A percentile compares a stretch with the other conserved stretches of the same genome.
Conservation (phyloP, 2,888 invertebrate species). For the Cheilosia soror region DNA sequence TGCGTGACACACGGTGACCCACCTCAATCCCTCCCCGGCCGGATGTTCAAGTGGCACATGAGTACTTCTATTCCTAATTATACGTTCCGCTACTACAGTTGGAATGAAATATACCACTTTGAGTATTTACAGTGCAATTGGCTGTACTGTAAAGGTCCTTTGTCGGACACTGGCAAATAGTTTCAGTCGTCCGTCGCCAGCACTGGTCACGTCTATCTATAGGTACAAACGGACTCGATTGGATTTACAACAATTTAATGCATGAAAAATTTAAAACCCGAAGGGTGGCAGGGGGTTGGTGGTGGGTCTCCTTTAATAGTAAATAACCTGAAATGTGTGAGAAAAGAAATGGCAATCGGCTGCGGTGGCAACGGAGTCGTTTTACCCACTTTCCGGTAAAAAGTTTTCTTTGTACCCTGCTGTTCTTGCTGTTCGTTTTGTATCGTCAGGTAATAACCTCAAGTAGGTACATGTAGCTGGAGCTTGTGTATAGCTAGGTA, state of each 20-base stretch:
- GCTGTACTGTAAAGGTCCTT: constrained; percentile 30
- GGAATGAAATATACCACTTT: constrained; percentile 56
- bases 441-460: constrained; percentile 56
- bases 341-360: constrained; percentile 62
- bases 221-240: constrained; percentile 28
- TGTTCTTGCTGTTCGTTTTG: background rate
- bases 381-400: constrained; percentile 52
- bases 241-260: constrained; percentile 53
- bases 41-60: constrained; percentile 76
- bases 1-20: constrained; percentile 65
- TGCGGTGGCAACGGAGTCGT: constrained; percentile 27
- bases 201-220: constrained; percentile 26
- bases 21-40: constrained; percentile 1
- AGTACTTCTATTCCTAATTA: constrained; percentile 74
- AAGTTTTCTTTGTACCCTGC: constrained; percentile 22
- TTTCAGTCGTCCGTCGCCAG: constrained; percentile 36
- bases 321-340: constrained; percentile 64
- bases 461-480: constrained; percentile 9
- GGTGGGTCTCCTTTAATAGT: constrained; percentile 2
- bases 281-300: background rate
- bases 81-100: constrained; percentile 62
- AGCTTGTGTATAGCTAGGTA: no score
- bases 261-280: constrained; percentile 64
- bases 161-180: constrained; percentile 46
- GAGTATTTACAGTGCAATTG: constrained; percentile 59